Evolutionary conservation across 2,888 invertebrate species (phyloP).

Genomic region (Ceramica pisi): DNA sequence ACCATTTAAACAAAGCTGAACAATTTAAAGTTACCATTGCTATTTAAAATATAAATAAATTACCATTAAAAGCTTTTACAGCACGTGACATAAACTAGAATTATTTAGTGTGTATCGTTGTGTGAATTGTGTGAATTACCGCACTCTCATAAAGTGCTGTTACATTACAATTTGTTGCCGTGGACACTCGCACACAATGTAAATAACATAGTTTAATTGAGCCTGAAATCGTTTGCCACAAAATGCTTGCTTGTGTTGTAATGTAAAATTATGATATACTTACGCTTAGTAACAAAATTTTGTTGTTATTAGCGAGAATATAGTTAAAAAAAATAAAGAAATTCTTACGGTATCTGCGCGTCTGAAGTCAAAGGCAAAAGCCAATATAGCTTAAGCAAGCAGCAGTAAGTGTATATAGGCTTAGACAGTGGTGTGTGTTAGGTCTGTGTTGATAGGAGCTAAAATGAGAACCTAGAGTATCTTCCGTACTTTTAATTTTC

Average conservation of each 20-base stretch:
- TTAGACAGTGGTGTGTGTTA: too few relatives aligned
- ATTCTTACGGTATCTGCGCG: too few relatives aligned
- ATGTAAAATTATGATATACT: constrained; percentile 26
- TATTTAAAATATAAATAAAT: neutral
- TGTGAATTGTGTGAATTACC: constrained; percentile 15
- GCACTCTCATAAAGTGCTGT: constrained; percentile 10
- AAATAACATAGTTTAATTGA: constrained; percentile 41
- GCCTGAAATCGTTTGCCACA: constrained; percentile 42
- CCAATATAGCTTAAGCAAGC: too few relatives aligned
- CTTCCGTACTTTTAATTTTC: too few relatives aligned
- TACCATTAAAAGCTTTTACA: constrained; percentile 13
- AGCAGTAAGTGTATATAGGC: too few relatives aligned
- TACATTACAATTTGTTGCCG: constrained; percentile 6
- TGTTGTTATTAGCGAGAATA: constrained; percentile 5
- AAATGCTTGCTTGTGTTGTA: constrained; percentile 6
- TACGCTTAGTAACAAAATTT: constrained; percentile 10
- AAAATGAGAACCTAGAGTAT: too few relatives aligned
- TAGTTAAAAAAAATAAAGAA: too few relatives aligned
- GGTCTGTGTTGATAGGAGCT: too few relatives aligned
- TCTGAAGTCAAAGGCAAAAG: too few relatives aligned
- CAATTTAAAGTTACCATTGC: too few relatives aligned
- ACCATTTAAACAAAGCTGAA: neutral
- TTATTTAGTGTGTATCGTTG: constrained; percentile 26
- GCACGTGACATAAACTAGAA: constrained; percentile 18
- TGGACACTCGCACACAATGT: constrained; percentile 26